phyloP scores from a whole-genome alignment of 2,797 vertebrate genomes.

The Sus cebifrons region DNA sequence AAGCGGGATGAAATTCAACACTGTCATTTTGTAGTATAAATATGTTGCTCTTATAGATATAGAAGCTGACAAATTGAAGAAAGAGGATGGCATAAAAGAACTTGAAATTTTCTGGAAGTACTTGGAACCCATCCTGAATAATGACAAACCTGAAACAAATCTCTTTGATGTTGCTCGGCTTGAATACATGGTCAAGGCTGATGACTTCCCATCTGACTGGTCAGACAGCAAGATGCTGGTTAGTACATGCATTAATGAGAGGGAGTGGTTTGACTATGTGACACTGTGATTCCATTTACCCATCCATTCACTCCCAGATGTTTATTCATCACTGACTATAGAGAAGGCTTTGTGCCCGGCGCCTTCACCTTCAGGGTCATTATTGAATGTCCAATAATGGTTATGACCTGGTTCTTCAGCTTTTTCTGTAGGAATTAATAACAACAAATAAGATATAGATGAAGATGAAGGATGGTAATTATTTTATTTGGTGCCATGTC shows the following conservation, averaged over 20 bases:
- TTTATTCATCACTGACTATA: background rate
- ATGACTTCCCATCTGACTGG: conserved; percentile 84
- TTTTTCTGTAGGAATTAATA: background rate
- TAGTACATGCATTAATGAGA: conserved; percentile 75
- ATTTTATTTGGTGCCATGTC: conserved; percentile 4
- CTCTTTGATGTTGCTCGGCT: conserved; percentile 93
- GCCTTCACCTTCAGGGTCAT: background rate
- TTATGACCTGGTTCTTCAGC: background rate
- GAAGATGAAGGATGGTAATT: background rate
- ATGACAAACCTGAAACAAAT: conserved; percentile 90
- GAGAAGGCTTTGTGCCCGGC: background rate
- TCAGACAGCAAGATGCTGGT: conserved; percentile 91
- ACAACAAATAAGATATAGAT: background rate
- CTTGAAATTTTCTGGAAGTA: conserved; percentile 95
- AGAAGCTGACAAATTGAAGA: conserved; percentile 87
- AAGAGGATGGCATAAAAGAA: conserved; percentile 82
- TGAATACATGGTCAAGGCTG: conserved; percentile 89
- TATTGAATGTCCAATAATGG: background rate
- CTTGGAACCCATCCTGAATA: conserved; percentile 93
- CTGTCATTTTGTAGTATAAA: conserved; percentile 48
- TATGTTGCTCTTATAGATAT: conserved; percentile 78
- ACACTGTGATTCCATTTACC: background rate
- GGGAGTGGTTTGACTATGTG: fast-evolving
- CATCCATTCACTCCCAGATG: background rate
- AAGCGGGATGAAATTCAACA: conserved; percentile 11